Percentiles rank a stretch among this genome's conserved stretches.
These are phyloP conservation scores for Margaritifera margaritifera DNA, from an alignment of 2,888 invertebrate genomes.

Conservation along the genomic window DNA sequence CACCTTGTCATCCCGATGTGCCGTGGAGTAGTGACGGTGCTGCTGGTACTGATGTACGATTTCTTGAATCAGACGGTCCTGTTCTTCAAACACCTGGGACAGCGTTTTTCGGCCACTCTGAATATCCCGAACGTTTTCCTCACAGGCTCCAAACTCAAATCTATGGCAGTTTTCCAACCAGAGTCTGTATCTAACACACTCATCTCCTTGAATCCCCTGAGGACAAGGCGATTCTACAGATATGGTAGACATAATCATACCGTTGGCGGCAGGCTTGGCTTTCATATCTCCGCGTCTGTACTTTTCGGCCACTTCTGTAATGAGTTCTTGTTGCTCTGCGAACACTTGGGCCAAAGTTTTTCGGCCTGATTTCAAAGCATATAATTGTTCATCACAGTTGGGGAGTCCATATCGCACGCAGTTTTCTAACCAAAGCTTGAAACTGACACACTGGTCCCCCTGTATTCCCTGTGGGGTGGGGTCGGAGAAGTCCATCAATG, in stretches of 20 bases:
- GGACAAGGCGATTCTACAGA: conserved; percentile 48
- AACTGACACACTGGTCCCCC: conserved; percentile 62
- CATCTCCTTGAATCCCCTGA: conserved; percentile 67
- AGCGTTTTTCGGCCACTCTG: conserved; percentile 55
- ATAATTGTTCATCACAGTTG: conserved; percentile 60
- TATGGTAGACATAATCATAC: background rate
- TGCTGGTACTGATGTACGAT: conserved; percentile 47
- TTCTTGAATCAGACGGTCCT: conserved; percentile 56
- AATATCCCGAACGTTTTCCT: conserved; percentile 48
- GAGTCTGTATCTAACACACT: conserved; percentile 59
- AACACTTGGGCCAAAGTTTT: conserved; percentile 64
- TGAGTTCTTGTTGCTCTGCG: conserved; percentile 62
- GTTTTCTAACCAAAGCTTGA: conserved; percentile 65
- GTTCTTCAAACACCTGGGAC: conserved; percentile 61
- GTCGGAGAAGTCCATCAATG: conserved; percentile 9
- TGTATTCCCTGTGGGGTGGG: conserved; percentile 65
- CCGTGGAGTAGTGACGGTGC: conserved; percentile 38
- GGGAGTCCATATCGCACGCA: conserved; percentile 59
- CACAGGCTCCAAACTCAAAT: conserved; percentile 58
- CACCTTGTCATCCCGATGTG: conserved; percentile 18
- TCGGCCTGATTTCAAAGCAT: conserved; percentile 54
- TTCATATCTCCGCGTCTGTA: conserved; percentile 22
- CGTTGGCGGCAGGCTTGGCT: background rate
- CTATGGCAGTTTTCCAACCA: conserved; percentile 66
- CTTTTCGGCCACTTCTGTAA: conserved; percentile 50